A percentile compares a stretch with the other conserved stretches of the same genome.
phyloP scores from a whole-genome alignment of 2,113 vertebrate species.

The Synchiropus splendidus region DNA sequence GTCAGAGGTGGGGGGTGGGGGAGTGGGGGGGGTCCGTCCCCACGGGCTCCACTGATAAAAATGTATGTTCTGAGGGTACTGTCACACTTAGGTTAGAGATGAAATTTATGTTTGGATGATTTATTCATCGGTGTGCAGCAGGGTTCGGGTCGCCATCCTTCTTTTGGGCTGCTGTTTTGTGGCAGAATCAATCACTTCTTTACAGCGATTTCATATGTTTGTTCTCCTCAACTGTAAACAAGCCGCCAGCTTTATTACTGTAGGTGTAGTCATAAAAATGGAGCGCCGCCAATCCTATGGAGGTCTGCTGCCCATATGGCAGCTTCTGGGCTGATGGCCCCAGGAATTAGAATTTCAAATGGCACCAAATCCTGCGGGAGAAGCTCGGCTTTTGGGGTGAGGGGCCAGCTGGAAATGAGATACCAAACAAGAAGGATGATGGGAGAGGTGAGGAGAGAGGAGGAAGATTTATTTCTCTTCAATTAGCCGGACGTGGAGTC shows the following conservation, averaged over 20 bases:
- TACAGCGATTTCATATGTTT: background rate
- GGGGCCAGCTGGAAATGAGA: constrained; percentile 38
- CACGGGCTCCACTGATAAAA: constrained; percentile 5
- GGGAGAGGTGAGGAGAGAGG: constrained; percentile 13
- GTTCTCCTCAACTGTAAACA: constrained; percentile 3
- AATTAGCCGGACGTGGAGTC: constrained; percentile 1
- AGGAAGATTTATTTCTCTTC: constrained; percentile 9
- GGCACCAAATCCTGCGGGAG: constrained; percentile 44
- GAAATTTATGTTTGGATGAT: constrained; percentile 13
- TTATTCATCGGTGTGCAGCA: constrained; percentile 18
- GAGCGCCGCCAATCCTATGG: constrained; percentile 23
- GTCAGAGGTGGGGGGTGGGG: background rate
- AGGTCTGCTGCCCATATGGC: constrained; percentile 48
- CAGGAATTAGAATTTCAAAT: constrained; percentile 54
- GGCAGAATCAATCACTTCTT: background rate
- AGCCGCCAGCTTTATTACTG: constrained; percentile 6
- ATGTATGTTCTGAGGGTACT: constrained; percentile 4
- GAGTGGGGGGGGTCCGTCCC: too few relatives aligned
- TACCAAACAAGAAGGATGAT: constrained; percentile 23
- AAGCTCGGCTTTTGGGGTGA: constrained; percentile 43
- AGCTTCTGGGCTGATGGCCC: constrained; percentile 42
- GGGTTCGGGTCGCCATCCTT: background rate
- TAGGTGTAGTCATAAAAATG: constrained; percentile 18
- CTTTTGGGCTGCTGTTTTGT: constrained; percentile 3
- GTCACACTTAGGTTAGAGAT: constrained; percentile 4